A percentile compares a stretch with the other conserved stretches of the same genome.
Evolutionary conservation across 1,140 invertebrate genomes (phyloP).

Genomic region (Bactericera cockerelli): DNA sequence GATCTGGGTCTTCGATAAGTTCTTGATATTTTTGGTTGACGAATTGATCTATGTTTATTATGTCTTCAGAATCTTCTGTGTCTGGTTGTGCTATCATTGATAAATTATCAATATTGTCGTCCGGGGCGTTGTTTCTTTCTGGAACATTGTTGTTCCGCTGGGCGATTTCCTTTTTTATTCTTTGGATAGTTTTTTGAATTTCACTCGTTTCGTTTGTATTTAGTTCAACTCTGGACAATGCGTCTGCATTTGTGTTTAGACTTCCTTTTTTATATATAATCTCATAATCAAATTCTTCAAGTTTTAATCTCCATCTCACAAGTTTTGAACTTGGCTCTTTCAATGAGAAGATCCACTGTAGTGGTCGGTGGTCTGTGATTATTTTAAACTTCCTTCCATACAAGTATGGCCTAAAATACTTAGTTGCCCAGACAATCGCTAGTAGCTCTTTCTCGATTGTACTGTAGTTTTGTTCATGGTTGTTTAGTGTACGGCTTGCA

Average conservation of each 20-base stretch:
- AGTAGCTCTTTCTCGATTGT: slow-evolving; percentile 25
- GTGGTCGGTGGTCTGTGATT: slow-evolving; percentile 29
- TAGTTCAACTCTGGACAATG: slow-evolving; percentile 17
- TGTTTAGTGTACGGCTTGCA: slow-evolving; percentile 22
- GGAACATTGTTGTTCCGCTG: no score
- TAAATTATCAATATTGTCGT: no score
- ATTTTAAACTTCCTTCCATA: slow-evolving; percentile 27
- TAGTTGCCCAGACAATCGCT: slow-evolving; percentile 26
- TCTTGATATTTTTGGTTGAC: no score
- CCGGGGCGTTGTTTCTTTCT: no score
- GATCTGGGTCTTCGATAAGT: no score
- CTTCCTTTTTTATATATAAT: slow-evolving; percentile 20
- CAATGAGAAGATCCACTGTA: slow-evolving; percentile 27
- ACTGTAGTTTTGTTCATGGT: slow-evolving; percentile 21
- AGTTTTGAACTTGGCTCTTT: slow-evolving; percentile 23
- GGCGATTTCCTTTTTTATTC: no score
- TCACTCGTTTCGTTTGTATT: not conserved
- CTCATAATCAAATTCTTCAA: slow-evolving; percentile 15
- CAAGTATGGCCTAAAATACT: slow-evolving; percentile 28
- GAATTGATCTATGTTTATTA: no score
- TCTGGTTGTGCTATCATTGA: no score
- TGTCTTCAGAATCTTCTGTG: no score
- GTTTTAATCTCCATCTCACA: slow-evolving; percentile 15
- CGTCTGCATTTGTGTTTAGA: slow-evolving; percentile 22
- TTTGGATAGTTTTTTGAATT: no score